Evolutionary conservation across 2,888 invertebrate genomes (phyloP), one percentile per base, ranked within the genome.

Genomic region (Ennomos erosarius): DNA sequence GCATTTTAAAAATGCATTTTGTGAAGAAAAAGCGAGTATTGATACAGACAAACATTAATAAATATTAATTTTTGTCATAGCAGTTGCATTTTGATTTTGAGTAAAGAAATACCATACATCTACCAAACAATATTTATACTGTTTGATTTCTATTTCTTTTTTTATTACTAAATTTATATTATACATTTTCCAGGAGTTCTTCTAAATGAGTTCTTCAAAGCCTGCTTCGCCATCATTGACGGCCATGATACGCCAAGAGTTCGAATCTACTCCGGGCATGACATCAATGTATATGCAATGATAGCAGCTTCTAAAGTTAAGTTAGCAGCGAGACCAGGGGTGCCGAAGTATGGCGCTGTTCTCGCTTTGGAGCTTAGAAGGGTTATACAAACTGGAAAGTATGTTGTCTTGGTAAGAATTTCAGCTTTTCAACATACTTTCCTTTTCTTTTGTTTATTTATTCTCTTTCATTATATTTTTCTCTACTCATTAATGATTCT

Each of bases 1-100:
- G 60, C 33, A 40, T 55, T 13, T 10, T 40, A 48, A 68, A 70
- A 68, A 13, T 66, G 61, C 59, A 67, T 43, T 4, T 39, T 4
- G 53, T 57, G 26, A 56, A 65, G 9, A 49, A 64, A 67, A 62
- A 48, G 10, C 36, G 43, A 49, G 46, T 50, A 38, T 38, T 33
- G 48, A 1, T n/a, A 44, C 51, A 49, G 37, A 50, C 16, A 53
- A 16, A 11, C 6, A 10, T n/a, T n/a, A n/a, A n/a, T n/a, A n/a
- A n/a, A n/a, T n/a, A n/a, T n/a, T n/a, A n/a, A n/a, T n/a, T n/a
- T n/a, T n/a, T n/a, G n/a, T n/a, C n/a, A n/a, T n/a, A n/a, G n/a
- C n/a, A n/a, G n/a, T n/a, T n/a, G n/a, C n/a, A n/a, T n/a, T n/a
- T n/a, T n/a, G n/a, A n/a, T n/a, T n/a, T n/a, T n/a, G n/a, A n/a